A percentile compares a stretch with the other conserved stretches of the same genome.
These are phyloP conservation scores for Fulica atra DNA, from an alignment of 2,113 vertebrate species.

Conservation along the genomic window DNA sequence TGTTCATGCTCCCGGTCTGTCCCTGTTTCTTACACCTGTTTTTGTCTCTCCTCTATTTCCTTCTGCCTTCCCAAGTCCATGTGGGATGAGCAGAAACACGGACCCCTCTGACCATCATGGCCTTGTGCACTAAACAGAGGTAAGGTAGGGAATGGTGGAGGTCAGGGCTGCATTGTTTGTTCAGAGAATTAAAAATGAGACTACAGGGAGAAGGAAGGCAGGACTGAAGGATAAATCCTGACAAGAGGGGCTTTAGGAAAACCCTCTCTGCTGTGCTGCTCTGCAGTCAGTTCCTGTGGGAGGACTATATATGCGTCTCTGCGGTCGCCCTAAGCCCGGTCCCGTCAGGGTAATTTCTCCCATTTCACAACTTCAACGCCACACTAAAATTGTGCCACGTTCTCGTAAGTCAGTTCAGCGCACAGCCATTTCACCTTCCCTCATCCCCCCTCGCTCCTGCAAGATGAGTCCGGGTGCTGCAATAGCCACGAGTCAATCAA, in stretches of 20 bases:
- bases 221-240: not conserved
- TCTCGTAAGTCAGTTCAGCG: not conserved
- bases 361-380: not conserved
- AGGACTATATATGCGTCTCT: not conserved
- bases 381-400: not conserved
- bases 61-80: not conserved
- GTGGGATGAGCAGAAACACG: not conserved
- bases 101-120: not conserved
- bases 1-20: not conserved
- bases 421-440: slow-evolving; percentile 20
- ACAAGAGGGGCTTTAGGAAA: not conserved
- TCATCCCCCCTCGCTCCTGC: not conserved
- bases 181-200: not conserved
- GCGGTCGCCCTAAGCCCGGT: not conserved
- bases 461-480: slow-evolving; percentile 18
- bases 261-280: not conserved
- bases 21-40: not conserved
- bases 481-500: slow-evolving; percentile 11
- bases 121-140: not conserved
- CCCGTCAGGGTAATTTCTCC: not conserved
- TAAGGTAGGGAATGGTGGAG: not conserved
- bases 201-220: not conserved
- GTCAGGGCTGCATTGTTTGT: not conserved
- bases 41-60: not conserved
- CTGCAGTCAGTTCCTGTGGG: not conserved